Conservation (phyloP, 2,113 vertebrate species). For the rabbit (Oryctolagus cuniculus) region DNA sequence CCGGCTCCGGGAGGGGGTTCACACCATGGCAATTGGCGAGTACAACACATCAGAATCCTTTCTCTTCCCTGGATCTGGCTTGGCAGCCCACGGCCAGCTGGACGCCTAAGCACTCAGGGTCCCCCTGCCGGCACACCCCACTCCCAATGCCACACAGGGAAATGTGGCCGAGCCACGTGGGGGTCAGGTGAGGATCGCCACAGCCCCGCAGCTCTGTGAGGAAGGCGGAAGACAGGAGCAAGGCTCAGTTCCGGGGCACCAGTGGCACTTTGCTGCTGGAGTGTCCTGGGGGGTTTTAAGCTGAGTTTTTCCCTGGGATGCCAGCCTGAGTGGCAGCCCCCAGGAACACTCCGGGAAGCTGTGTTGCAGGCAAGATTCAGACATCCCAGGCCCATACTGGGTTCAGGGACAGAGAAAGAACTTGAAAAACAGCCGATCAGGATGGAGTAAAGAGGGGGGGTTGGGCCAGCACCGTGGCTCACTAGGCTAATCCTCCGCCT, state of each 20-base stretch:
- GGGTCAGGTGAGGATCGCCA: background rate
- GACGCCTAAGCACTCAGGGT: background rate
- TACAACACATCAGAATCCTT: background rate
- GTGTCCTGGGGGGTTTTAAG: background rate
- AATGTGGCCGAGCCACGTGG: background rate
- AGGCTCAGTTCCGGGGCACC: background rate
- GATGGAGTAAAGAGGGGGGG: background rate
- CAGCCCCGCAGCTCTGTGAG: background rate
- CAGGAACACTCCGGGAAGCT: slow-evolving; percentile 43
- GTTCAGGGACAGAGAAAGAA: background rate
- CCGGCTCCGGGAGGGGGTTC: background rate
- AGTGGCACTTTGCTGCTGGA: background rate
- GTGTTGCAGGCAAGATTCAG: slow-evolving; percentile 27
- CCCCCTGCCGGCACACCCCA: background rate
- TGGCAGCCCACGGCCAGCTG: background rate
- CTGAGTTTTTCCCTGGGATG: background rate
- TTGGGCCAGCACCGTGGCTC: no score
- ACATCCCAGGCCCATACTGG: background rate
- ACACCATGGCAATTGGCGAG: background rate
- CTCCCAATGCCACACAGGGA: background rate
- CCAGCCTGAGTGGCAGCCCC: slow-evolving; percentile 30
- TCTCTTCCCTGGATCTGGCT: background rate
- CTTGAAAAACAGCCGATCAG: slow-evolving; percentile 24
- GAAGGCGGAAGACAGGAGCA: background rate
- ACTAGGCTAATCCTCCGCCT: no score